These are phyloP conservation scores for Accipiter virgatus DNA, from an alignment of 2,113 vertebrate genomes.

Conservation along the genomic window DNA sequence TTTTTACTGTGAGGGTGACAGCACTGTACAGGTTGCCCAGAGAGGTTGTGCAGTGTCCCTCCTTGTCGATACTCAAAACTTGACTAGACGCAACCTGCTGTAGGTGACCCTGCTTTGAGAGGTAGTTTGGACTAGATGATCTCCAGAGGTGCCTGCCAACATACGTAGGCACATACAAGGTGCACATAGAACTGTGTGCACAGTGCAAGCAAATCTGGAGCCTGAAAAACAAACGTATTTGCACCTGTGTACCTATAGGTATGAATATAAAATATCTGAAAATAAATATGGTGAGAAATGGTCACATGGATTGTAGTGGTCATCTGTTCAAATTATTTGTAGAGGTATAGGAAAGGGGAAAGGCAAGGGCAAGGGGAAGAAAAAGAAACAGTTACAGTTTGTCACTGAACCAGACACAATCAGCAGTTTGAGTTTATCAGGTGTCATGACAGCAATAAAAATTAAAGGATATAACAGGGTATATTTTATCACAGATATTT, in stretches of 20 bases:
- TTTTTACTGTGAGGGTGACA: background rate
- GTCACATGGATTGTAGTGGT: background rate
- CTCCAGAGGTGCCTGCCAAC: background rate
- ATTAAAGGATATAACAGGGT: background rate
- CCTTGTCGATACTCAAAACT: background rate
- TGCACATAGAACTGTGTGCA: accelerated
- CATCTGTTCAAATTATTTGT: background rate
- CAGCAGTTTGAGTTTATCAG: background rate
- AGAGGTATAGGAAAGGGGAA: background rate
- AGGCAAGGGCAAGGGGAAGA: background rate
- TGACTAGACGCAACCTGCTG: background rate
- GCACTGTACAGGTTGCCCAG: background rate
- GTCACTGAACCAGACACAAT: background rate
- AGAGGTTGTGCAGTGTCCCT: background rate
- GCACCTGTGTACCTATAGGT: background rate
- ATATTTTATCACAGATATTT: background rate
- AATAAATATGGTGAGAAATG: background rate
- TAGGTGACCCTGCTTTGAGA: background rate
- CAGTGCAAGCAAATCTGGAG: background rate
- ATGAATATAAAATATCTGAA: background rate
- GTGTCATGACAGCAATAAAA: background rate
- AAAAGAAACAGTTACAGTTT: background rate
- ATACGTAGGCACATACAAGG: no score
- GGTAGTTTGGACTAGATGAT: background rate
- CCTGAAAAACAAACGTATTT: background rate